Evolutionary conservation across 2,113 vertebrate genomes (phyloP).

Genomic region (Helogale parvula): DNA sequence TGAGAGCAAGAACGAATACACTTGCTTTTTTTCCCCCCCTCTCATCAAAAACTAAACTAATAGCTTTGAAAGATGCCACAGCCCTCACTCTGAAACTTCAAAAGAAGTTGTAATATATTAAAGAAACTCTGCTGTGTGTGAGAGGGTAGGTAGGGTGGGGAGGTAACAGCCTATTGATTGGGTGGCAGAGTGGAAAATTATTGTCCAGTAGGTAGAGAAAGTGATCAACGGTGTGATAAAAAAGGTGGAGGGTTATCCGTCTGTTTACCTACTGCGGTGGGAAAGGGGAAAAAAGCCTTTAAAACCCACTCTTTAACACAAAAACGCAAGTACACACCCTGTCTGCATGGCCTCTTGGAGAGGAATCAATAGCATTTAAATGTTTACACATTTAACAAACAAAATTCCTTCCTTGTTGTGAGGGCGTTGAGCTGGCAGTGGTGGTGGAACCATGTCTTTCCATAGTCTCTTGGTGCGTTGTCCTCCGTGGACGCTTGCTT

Average conservation of each 20-base stretch:
- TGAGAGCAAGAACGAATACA: not conserved
- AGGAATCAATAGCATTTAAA: conserved; percentile 1
- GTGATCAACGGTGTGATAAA: conserved; percentile 69
- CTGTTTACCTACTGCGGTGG: not conserved
- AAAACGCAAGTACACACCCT: not conserved
- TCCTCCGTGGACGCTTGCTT: not conserved
- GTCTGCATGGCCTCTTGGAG: not conserved
- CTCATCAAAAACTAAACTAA: not conserved
- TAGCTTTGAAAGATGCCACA: conserved; percentile 23
- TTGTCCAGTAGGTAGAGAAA: conserved; percentile 62
- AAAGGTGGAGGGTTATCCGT: conserved; percentile 40
- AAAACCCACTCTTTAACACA: not conserved
- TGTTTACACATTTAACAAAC: not conserved
- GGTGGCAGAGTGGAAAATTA: conserved; percentile 71
- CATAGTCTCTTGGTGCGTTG: not conserved
- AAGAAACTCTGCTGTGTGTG: not conserved
- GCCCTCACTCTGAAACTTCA: conserved; percentile 68
- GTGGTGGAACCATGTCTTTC: not conserved
- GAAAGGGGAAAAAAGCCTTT: not conserved
- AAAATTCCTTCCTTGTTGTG: not conserved
- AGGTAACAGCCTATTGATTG: conserved; percentile 64
- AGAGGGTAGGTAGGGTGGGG: not conserved
- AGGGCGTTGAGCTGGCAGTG: not conserved
- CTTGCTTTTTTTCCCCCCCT: not conserved
- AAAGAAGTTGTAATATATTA: not conserved